Conservation (phyloP, 37 sponge, comb jelly and placozoan genomes). For the Haliclona indistincta region DNA sequence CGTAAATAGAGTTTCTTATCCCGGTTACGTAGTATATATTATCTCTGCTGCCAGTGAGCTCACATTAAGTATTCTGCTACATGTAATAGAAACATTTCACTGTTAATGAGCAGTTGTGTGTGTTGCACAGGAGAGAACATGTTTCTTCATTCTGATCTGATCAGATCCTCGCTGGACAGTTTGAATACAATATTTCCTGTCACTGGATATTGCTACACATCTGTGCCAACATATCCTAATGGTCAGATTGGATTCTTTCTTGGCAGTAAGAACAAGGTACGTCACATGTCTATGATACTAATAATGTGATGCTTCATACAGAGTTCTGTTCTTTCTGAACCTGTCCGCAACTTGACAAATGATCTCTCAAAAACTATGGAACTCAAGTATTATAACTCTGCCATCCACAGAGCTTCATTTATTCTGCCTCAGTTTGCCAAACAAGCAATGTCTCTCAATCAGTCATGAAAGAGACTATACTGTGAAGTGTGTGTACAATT, state of each 20-base stretch:
- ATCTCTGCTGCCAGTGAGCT: background rate
- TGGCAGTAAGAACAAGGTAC: slow-evolving; percentile 56
- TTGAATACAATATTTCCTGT: slow-evolving; percentile 63
- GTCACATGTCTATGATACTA: background rate
- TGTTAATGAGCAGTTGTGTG: too few species aligned
- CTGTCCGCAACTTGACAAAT: slow-evolving; percentile 33
- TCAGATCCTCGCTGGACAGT: slow-evolving; percentile 1
- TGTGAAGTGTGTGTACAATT: too few species aligned
- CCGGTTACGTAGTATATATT: too few species aligned
- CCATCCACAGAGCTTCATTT: slow-evolving; percentile 59
- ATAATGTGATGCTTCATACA: background rate
- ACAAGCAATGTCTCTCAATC: background rate
- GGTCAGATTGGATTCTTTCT: slow-evolving; percentile 82
- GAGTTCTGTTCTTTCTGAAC: slow-evolving; percentile 54
- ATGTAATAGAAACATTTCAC: background rate
- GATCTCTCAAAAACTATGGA: slow-evolving; percentile 19
- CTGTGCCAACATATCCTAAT: slow-evolving; percentile 80
- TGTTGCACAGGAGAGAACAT: slow-evolving; percentile 61
- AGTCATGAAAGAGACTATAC: too few species aligned
- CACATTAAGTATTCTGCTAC: background rate
- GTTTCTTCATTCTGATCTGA: slow-evolving; percentile 71
- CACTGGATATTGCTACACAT: slow-evolving; percentile 60
- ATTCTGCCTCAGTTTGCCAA: slow-evolving; percentile 65
- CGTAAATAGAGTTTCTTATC: too few species aligned
- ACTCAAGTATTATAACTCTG: slow-evolving; percentile 58